Percentiles rank a stretch among this genome's conserved stretches.
Conservation (phyloP, 1,140 invertebrate genomes). For the Paracyclopina nana region DNA sequence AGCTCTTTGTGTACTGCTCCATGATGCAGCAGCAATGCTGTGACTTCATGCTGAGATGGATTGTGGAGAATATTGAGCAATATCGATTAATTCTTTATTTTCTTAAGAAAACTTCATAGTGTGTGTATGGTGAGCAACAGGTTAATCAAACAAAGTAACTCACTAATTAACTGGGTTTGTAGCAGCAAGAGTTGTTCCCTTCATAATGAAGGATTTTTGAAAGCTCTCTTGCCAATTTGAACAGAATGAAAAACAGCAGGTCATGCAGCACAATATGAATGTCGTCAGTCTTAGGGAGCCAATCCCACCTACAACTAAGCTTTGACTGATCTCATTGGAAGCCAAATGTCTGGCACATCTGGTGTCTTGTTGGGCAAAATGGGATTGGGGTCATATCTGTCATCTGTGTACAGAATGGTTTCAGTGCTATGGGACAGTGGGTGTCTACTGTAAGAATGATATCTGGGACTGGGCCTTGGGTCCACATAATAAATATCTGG, state of each 20-base stretch:
- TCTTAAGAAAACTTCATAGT: too few relatives aligned
- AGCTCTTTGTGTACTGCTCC: too few relatives aligned
- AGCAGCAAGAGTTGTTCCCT: too few relatives aligned
- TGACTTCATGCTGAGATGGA: too few relatives aligned
- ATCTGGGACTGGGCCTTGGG: background rate
- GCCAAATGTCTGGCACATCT: constrained; percentile 6
- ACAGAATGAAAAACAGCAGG: background rate
- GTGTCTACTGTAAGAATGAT: background rate
- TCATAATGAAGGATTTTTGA: too few relatives aligned
- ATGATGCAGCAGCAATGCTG: too few relatives aligned
- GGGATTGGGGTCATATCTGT: constrained; percentile 2
- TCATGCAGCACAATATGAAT: background rate
- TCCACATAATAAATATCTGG: background rate
- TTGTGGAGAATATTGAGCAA: too few relatives aligned
- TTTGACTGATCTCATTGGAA: background rate
- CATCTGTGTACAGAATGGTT: constrained; percentile 7
- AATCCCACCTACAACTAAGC: background rate
- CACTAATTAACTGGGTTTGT: too few relatives aligned
- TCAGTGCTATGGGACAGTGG: background rate
- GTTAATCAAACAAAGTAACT: too few relatives aligned
- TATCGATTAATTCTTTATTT: too few relatives aligned
- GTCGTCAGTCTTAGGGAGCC: background rate
- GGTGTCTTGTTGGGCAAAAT: constrained; percentile 10
- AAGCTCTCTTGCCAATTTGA: constrained; percentile 6
- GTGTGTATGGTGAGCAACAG: too few relatives aligned